These are phyloP conservation scores for Sphyrna mokarran DNA, from an alignment of 2,113 vertebrate species.

Conservation along the genomic window DNA sequence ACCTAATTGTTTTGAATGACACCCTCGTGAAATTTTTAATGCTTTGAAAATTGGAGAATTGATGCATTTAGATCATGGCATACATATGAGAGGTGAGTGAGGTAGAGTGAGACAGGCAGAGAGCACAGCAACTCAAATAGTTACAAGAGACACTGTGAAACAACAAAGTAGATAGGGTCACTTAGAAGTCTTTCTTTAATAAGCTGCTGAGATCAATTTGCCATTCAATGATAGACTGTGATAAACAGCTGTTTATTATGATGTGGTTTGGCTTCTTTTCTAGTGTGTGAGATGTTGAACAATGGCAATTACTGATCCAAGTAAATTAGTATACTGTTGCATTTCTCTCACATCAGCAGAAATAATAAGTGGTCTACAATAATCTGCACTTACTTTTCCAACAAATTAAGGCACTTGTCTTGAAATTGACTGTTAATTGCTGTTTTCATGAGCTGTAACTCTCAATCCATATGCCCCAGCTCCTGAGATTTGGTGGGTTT, in stretches of 20 bases:
- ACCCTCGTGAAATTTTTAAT: background rate
- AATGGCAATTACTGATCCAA: background rate
- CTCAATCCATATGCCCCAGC: background rate
- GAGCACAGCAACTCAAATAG: background rate
- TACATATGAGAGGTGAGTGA: background rate
- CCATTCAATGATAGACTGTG: background rate
- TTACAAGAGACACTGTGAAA: background rate
- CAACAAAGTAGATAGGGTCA: background rate
- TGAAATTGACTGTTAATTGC: background rate
- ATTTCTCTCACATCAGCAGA: background rate
- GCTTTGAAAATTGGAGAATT: background rate
- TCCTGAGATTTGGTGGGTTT: background rate
- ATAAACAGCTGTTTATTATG: slow-evolving; percentile 19
- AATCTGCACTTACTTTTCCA: background rate
- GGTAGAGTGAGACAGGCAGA: background rate
- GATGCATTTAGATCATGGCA: background rate
- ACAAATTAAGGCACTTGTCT: background rate
- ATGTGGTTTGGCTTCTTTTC: background rate
- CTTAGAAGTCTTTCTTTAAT: background rate
- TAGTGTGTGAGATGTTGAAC: background rate
- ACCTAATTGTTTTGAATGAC: background rate
- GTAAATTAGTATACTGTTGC: background rate
- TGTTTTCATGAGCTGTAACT: background rate
- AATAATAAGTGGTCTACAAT: background rate
- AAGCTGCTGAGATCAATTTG: background rate